Evolutionary conservation across 2,797 vertebrate genomes (phyloP).

Genomic region (Urocyon cinereoargenteus): DNA sequence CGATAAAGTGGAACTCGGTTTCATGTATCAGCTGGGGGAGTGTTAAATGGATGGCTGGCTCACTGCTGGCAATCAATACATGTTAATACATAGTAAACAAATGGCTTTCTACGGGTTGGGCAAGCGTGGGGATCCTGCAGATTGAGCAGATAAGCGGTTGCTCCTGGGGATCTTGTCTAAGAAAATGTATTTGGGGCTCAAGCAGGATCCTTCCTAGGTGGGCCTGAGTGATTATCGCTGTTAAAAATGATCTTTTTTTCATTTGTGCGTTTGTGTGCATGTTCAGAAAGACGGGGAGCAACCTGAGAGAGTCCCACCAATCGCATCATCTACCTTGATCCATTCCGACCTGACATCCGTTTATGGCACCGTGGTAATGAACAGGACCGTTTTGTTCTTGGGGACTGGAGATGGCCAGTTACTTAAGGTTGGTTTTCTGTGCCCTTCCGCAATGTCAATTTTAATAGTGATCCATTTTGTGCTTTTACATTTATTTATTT

Average conservation of each 20-base stretch:
- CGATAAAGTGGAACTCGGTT: neutral
- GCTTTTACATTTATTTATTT: neutral
- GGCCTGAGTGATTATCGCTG: neutral
- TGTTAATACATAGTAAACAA: slow-evolving; percentile 50
- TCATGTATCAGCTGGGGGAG: neutral
- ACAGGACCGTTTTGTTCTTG: slow-evolving; percentile 89
- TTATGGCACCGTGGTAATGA: slow-evolving; percentile 88
- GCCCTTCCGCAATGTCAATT: slow-evolving; percentile 48
- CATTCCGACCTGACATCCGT: slow-evolving; percentile 89
- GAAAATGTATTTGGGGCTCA: slow-evolving; percentile 45
- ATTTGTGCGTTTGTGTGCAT: slow-evolving; percentile 80
- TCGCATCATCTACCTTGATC: slow-evolving; percentile 85
- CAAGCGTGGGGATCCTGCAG: neutral
- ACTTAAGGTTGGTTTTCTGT: slow-evolving; percentile 88
- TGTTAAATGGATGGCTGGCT: slow-evolving; percentile 59
- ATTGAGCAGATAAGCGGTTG: neutral
- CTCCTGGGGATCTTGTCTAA: slow-evolving; percentile 7
- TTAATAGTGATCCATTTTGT: slow-evolving; percentile 38
- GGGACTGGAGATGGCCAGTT: slow-evolving; percentile 90
- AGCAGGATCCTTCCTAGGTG: neutral
- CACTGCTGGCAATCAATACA: slow-evolving; percentile 51
- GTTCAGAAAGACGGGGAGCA: slow-evolving; percentile 71
- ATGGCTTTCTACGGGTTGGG: neutral
- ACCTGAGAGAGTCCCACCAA: slow-evolving; percentile 78
- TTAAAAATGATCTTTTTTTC: slow-evolving; percentile 63